Percentiles rank a stretch among this genome's conserved stretches.
Conservation (phyloP, 2,888 invertebrate genomes). For the Carcina quercana region DNA sequence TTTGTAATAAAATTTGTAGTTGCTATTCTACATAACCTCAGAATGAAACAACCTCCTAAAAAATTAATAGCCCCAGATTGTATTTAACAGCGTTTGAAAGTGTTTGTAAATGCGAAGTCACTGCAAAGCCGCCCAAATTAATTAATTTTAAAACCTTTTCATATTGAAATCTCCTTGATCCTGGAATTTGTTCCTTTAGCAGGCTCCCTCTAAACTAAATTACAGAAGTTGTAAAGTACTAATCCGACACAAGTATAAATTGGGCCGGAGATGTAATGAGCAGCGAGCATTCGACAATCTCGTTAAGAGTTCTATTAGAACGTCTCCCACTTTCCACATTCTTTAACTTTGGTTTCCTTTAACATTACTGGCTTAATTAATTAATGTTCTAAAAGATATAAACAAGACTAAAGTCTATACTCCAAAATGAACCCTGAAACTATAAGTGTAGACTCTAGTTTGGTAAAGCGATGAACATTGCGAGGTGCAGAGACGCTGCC, state of each 20-base stretch:
- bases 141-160: constrained; percentile 28
- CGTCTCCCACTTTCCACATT: constrained; percentile 25
- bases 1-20: too few relatives aligned
- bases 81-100: too few relatives aligned
- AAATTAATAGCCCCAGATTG: too few relatives aligned
- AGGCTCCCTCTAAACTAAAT: constrained; percentile 18
- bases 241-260: constrained; percentile 21
- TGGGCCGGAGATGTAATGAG: constrained; percentile 16
- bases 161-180: constrained; percentile 19
- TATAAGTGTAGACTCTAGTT: not conserved
- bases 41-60: too few relatives aligned
- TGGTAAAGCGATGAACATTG: not conserved
- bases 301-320: constrained; percentile 24
- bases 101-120: too few relatives aligned
- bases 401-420: constrained; percentile 1
- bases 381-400: constrained; percentile 20
- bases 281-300: constrained; percentile 18
- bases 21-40: too few relatives aligned
- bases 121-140: constrained; percentile 18
- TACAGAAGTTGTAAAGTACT: constrained; percentile 5
- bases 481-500: not conserved
- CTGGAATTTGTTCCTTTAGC: constrained; percentile 16
- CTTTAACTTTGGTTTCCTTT: constrained; percentile 27
- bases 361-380: constrained; percentile 30
- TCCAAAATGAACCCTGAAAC: constrained; percentile 1